Evolutionary conservation across 2,888 invertebrate genomes (phyloP), one percentile per base, ranked within the genome.

Genomic region (Ceriagrion tenellum): DNA sequence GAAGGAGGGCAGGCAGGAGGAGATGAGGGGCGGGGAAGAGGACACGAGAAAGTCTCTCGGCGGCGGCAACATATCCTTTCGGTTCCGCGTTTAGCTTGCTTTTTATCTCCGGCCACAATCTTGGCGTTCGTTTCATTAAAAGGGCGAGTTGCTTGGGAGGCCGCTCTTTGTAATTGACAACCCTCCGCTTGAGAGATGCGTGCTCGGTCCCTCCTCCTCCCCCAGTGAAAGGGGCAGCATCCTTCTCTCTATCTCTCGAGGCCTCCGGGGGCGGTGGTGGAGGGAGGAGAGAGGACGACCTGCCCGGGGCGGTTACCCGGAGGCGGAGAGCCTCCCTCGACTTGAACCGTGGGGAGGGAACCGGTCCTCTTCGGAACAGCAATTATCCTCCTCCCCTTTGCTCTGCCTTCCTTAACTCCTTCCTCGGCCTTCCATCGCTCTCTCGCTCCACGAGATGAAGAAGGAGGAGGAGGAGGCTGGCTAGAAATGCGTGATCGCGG

Each of bases 71-170:
- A n/a, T 30, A 59, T 59, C 59, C 90, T 55, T 56, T 91, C 91
- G 93, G 93, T 93, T 93, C 93, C 93, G 93, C 93, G 93, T 93
- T 93, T 74, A 74, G 93, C 69, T 35, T 81, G 69, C 93, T 74
- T 74, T 93, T 93, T 93, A 93, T 93, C 93, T 47, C 47, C 93
- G 47, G 1, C 93, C 89, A 63, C 93, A 93, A 93, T 93, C 93
- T 93, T 47, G 69, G 93, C 93, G 93, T 93, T 40, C 91, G 63
- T 93, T 93, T 93, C 93, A 93, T 93, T 93, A 93, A 93, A 93
- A 69, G 69, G 69, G 40, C 91, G 81, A 81, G 81, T 81, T 81
- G 81, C 69, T 81, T 81, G 81, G 81, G 81, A 91, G 91, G 93
- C 47, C 69, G 93, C 12, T 35, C 81, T 81, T 81, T 93, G 93